A percentile compares a stretch with the other conserved stretches of the same genome.
These are phyloP conservation scores for Campylomormyrus tamandua DNA, from an alignment of 2,113 vertebrate genomes.

Conservation along the genomic window DNA sequence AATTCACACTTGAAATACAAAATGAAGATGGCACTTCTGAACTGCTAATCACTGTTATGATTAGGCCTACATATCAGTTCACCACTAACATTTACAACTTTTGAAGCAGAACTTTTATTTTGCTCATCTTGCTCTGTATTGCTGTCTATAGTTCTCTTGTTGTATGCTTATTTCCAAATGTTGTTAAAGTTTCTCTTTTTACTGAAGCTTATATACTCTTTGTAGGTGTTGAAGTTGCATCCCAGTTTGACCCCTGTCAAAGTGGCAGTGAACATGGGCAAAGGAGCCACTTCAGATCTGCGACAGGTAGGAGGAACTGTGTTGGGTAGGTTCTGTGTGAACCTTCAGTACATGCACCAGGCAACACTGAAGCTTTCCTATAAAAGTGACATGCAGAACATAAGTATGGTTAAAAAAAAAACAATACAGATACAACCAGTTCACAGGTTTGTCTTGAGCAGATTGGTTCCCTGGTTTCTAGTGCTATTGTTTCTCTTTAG, in stretches of 20 bases:
- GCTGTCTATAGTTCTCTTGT: not conserved
- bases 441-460: not conserved
- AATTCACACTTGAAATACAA: not conserved
- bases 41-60: not conserved
- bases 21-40: not conserved
- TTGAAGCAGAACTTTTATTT: not conserved
- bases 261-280: conserved; percentile 79
- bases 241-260: conserved; percentile 82
- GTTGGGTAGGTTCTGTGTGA: not conserved
- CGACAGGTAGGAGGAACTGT: conserved; percentile 65
- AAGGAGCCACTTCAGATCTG: conserved; percentile 72
- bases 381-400: not conserved
- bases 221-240: conserved; percentile 87
- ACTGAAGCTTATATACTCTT: not conserved
- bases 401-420: not conserved
- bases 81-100: not conserved
- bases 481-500: conserved; percentile 47
- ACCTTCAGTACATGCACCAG: not conserved
- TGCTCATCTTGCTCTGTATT: not conserved
- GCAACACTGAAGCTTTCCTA: not conserved
- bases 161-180: not conserved
- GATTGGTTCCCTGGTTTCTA: not conserved
- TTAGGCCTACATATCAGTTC: not conserved
- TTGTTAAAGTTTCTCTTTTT: not conserved
- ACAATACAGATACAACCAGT: not conserved